Percentiles rank a stretch among this genome's conserved stretches.
phyloP scores from a whole-genome alignment of 1,140 invertebrate species.

The Maniola jurtina region DNA sequence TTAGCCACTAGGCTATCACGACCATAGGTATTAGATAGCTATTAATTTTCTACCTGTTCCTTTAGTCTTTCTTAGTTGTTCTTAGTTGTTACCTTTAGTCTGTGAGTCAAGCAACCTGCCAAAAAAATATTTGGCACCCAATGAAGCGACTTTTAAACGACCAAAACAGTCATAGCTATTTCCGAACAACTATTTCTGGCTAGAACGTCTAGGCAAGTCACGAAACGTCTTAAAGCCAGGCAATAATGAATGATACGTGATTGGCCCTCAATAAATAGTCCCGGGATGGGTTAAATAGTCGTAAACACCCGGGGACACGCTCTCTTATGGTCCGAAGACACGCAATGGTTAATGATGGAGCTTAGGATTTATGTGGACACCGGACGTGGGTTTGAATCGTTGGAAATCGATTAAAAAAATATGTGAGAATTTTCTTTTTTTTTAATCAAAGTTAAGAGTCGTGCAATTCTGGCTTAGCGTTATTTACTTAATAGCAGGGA shows the following conservation, averaged over 20 bases:
- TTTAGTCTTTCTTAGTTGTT: no score
- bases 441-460: no score
- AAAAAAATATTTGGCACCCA: no score
- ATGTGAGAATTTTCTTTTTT: neutral
- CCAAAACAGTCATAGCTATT: no score
- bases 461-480: no score
- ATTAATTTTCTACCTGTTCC: no score
- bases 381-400: conserved; percentile 3
- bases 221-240: conserved; percentile 2
- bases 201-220: neutral
- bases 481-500: no score
- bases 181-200: neutral
- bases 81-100: no score
- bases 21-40: no score
- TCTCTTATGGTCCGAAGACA: conserved; percentile 60
- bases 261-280: conserved; percentile 56
- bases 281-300: conserved; percentile 55
- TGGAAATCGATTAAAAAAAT: conserved; percentile 5
- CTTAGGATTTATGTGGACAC: conserved; percentile 8
- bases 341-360: conserved; percentile 62
- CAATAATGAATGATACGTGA: conserved; percentile 23
- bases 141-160: no score
- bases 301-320: conserved; percentile 60
- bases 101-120: no score
- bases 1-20: no score